These are phyloP conservation scores for Orthosia incerta DNA, from an alignment of 2,888 invertebrate species.

Conservation along the genomic window DNA sequence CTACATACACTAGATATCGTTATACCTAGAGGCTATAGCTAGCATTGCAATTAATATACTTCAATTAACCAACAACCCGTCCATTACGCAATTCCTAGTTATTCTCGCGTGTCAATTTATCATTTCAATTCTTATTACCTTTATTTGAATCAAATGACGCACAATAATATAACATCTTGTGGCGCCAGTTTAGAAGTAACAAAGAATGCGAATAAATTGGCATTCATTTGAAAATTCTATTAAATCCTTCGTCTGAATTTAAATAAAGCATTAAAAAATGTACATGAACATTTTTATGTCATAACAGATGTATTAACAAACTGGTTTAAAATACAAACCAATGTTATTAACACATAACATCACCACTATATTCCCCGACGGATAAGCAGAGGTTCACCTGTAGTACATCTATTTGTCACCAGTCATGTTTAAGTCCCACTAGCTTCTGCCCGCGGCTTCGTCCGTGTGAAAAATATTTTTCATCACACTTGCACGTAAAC, in stretches of 20 bases:
- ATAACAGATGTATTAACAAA: not conserved
- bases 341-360: too few species aligned
- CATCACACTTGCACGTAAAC: too few species aligned
- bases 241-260: not conserved
- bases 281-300: not conserved
- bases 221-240: not conserved
- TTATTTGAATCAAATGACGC: not conserved
- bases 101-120: constrained; percentile 14
- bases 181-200: not conserved
- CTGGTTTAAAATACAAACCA: not conserved
- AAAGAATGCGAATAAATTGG: not conserved
- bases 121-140: not conserved
- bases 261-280: too few species aligned
- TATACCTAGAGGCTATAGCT: too few species aligned
- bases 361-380: too few species aligned
- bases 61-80: not conserved
- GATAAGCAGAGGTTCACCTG: too few species aligned
- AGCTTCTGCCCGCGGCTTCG: too few species aligned
- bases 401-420: too few species aligned
- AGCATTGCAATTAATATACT: not conserved
- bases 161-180: not conserved
- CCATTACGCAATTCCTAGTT: not conserved
- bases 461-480: too few species aligned
- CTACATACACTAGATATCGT: too few species aligned
- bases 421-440: too few species aligned